These are phyloP conservation scores for Enteromius treurensis DNA, from an alignment of 2,797 vertebrate genomes.

Conservation along the genomic window DNA sequence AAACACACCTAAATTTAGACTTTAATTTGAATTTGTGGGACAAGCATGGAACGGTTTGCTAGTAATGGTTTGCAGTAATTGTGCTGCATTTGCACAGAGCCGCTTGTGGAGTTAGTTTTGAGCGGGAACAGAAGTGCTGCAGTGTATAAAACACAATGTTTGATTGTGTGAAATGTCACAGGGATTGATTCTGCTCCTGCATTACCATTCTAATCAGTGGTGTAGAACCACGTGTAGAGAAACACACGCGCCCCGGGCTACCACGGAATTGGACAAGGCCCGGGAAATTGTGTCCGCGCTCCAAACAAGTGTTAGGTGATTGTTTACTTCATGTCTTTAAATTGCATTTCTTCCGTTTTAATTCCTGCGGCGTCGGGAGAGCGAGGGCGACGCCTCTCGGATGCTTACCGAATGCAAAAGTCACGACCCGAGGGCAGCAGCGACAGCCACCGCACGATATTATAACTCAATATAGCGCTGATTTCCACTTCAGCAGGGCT, in stretches of 20 bases:
- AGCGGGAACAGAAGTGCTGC: conserved; percentile 60
- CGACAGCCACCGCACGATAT: conserved; percentile 70
- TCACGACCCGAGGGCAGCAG: conserved; percentile 79
- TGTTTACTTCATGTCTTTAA: conserved; percentile 90
- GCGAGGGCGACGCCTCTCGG: conserved; percentile 72
- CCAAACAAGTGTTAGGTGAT: conserved; percentile 85
- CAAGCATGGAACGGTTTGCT: not conserved
- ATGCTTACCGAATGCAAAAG: conserved; percentile 83
- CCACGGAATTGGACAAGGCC: conserved; percentile 86
- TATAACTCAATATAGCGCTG: conserved; percentile 51
- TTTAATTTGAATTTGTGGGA: conserved; percentile 21
- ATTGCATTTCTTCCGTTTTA: conserved; percentile 91
- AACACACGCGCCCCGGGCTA: conserved; percentile 79
- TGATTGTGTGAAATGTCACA: conserved; percentile 85
- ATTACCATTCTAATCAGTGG: conserved; percentile 89
- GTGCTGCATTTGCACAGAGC: not conserved
- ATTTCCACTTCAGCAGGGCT: conserved; percentile 40
- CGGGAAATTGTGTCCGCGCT: conserved; percentile 82
- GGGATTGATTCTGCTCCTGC: conserved; percentile 83
- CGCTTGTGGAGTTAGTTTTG: conserved; percentile 57
- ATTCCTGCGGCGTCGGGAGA: conserved; percentile 81
- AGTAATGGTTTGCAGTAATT: conserved; percentile 23
- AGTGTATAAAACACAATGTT: conserved; percentile 73
- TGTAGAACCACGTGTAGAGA: conserved; percentile 86
- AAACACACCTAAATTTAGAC: not conserved